Evolutionary conservation across 2,113 vertebrate species (phyloP).

Genomic region (Thunnus maccoyii): DNA sequence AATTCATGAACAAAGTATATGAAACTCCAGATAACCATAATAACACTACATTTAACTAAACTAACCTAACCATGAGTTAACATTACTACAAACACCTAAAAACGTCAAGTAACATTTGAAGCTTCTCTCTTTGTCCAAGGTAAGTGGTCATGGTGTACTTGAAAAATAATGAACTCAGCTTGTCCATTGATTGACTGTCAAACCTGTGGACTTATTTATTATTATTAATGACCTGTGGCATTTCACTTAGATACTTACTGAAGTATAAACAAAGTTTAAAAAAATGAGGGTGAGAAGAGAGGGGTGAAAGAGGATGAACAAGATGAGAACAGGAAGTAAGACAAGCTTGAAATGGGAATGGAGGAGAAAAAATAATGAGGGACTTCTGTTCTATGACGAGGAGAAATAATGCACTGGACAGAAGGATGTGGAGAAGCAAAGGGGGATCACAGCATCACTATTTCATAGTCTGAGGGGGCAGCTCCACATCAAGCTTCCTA

Average conservation of each 20-base stretch:
- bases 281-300: not conserved
- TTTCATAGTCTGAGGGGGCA: conserved; percentile 51
- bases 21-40: no score
- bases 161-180: no score
- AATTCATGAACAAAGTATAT: no score
- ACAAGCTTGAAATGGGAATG: not conserved
- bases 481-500: conserved; percentile 34
- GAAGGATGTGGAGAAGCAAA: not conserved
- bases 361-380: not conserved
- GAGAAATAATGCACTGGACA: not conserved
- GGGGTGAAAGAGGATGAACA: not conserved
- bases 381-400: not conserved
- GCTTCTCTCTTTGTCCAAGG: no score
- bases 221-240: no score
- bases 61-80: no score
- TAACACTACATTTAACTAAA: no score
- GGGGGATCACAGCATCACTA: conserved; percentile 42
- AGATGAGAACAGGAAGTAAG: not conserved
- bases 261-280: not conserved
- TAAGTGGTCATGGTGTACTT: no score
- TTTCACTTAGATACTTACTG: not conserved
- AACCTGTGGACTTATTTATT: no score
- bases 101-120: no score
- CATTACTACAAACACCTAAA: no score
- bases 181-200: no score